Evolutionary conservation across 2,113 vertebrate species (phyloP).

Genomic region (Percopsis transmontana): DNA sequence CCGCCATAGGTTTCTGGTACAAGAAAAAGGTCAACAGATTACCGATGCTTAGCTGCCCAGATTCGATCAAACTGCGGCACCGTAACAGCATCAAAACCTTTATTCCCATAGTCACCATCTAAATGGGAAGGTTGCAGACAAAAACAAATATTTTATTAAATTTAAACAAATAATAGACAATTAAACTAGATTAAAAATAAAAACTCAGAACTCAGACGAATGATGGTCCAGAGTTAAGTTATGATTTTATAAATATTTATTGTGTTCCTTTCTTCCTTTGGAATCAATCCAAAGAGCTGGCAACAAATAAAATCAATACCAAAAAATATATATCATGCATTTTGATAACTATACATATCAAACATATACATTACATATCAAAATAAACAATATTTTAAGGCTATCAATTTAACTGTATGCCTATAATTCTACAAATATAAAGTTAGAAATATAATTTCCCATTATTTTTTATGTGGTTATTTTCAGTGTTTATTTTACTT

Average conservation of each 20-base stretch:
- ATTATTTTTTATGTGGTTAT: too few species aligned
- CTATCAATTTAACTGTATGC: too few species aligned
- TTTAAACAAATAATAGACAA: not conserved
- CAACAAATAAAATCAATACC: too few species aligned
- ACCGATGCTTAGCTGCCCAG: conserved; percentile 72
- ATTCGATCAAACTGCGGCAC: conserved; percentile 76
- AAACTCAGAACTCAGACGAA: too few species aligned
- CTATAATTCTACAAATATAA: too few species aligned
- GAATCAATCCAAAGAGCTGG: too few species aligned
- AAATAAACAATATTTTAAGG: not conserved
- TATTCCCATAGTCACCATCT: conserved; percentile 74
- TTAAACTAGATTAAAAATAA: too few species aligned
- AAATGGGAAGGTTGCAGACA: not conserved
- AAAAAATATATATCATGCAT: not conserved
- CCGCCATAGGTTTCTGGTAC: conserved; percentile 80
- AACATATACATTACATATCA: not conserved
- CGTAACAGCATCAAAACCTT: conserved; percentile 76
- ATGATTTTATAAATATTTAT: too few species aligned
- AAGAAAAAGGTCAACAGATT: conserved; percentile 85
- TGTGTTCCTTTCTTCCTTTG: too few species aligned
- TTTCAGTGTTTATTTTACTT: not conserved
- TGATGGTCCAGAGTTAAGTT: too few species aligned
- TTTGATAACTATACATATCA: not conserved
- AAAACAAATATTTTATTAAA: not conserved
- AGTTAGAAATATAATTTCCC: too few species aligned